phyloP scores from a whole-genome alignment of 2,113 vertebrate species.

The Todiramphus chloris region DNA sequence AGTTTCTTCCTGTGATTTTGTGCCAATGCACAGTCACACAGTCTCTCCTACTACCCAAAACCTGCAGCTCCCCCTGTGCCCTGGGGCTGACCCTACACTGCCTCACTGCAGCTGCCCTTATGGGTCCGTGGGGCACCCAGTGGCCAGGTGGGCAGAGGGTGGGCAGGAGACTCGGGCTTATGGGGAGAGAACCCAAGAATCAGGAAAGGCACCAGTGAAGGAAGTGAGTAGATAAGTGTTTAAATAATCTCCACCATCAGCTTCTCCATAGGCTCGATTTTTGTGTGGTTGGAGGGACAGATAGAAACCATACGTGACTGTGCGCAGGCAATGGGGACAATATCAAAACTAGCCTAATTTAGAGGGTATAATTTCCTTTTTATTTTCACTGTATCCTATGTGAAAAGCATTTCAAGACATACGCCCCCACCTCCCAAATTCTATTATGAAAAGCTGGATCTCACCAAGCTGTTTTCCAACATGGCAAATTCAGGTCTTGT shows the following conservation, averaged over 20 bases:
- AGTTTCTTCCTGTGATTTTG: background rate
- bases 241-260: background rate
- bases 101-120: background rate
- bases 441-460: background rate
- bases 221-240: background rate
- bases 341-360: background rate
- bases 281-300: background rate
- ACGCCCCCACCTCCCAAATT: background rate
- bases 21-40: fast-evolving
- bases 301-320: background rate
- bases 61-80: background rate
- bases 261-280: background rate
- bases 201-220: background rate
- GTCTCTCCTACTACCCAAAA: background rate
- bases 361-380: background rate
- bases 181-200: background rate
- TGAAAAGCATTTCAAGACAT: background rate
- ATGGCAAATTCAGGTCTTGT: background rate
- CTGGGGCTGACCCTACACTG: background rate
- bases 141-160: background rate
- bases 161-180: background rate
- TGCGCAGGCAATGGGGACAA: background rate
- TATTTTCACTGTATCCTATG: background rate
- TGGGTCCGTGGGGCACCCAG: background rate
- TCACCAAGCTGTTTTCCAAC: background rate